Base-by-base conservation (phyloP, 23 tunicate species). In the Styela plicata region DNA sequence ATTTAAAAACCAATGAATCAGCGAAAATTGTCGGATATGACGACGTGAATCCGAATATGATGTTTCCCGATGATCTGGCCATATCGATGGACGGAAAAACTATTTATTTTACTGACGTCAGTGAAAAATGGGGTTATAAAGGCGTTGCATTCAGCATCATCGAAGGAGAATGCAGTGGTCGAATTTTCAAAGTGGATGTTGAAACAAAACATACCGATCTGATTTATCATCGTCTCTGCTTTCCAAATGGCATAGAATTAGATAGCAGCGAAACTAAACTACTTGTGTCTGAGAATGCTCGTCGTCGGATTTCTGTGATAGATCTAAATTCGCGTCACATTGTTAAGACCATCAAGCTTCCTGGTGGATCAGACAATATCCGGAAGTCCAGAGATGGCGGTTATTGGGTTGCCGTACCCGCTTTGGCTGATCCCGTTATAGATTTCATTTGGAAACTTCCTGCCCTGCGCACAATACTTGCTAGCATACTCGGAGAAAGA, bases 381-480 rank as follows among this genome's bases (percentile, higher is more conserved):
- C 20, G 81, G 65, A 52, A 26, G 24, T 20, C 36, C 13, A 35
- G 62, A 25, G n/a, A 23, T 25, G 69, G 69, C 66, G 81, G 81
- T 24, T 76, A 76, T 52, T 76, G 81, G 81, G 81, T 76, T 0
- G 62, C 81, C 10, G n/a, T 76, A 24, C 81, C 81, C 24, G 36
- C 29, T 24, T 26, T 44, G 21, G 19, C 25, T 21, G 24, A 53
- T 25, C 33, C 66, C 7, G 13, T 24, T 22, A 44, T 19, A 26
- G 24, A 57, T 21, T 36, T 24, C 65, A 52, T 53, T 0, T 0
- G 1, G 2, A 10, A 21, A 17, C 21, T 20, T 23, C 81, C 81
- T 57, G 23, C 37, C 13, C 1, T 76, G 17, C 52, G 81, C 0
- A 57, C 36, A 16, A 36, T 76, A 0, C 0, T 29, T 21, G 64